Evolutionary conservation across 2,888 invertebrate genomes (phyloP).

Genomic region (Polylopha cassiicola): DNA sequence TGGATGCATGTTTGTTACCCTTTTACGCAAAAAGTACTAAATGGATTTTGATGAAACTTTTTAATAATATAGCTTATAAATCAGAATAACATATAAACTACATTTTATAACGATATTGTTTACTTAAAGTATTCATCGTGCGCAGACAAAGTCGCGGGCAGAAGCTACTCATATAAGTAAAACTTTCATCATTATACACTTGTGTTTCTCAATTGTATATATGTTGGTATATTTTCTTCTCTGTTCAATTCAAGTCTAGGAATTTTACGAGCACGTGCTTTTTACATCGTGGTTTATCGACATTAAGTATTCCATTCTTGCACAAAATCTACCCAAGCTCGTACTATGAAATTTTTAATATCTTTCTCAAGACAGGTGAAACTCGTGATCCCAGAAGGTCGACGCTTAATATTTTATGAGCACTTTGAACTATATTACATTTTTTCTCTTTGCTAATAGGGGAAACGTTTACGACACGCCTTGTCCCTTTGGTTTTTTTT

Average conservation of each 20-base stretch:
- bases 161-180: too few species aligned
- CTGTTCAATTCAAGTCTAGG: neutral
- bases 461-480: conserved; percentile 28
- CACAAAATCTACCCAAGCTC: conserved; percentile 44
- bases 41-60: too few species aligned
- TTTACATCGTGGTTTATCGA: conserved; percentile 4
- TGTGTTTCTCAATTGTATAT: neutral
- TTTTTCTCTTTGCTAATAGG: conserved; percentile 42
- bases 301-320: neutral
- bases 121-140: too few species aligned
- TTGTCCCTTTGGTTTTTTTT: too few species aligned
- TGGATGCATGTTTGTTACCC: too few species aligned
- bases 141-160: too few species aligned
- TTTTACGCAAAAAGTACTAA: too few species aligned
- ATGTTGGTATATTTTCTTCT: neutral
- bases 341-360: conserved; percentile 59
- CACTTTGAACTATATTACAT: conserved; percentile 60
- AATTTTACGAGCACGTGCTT: neutral
- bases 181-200: too few species aligned
- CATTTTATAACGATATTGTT: too few species aligned
- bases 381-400: conserved; percentile 44
- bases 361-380: conserved; percentile 51
- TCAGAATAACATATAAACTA: too few species aligned
- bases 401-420: conserved; percentile 62
- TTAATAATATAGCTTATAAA: too few species aligned